A percentile compares a stretch with the other conserved stretches of the same genome.
These are phyloP conservation scores for Cecropterus lyciades DNA, from an alignment of 1,140 invertebrate genomes.

Conservation along the genomic window DNA sequence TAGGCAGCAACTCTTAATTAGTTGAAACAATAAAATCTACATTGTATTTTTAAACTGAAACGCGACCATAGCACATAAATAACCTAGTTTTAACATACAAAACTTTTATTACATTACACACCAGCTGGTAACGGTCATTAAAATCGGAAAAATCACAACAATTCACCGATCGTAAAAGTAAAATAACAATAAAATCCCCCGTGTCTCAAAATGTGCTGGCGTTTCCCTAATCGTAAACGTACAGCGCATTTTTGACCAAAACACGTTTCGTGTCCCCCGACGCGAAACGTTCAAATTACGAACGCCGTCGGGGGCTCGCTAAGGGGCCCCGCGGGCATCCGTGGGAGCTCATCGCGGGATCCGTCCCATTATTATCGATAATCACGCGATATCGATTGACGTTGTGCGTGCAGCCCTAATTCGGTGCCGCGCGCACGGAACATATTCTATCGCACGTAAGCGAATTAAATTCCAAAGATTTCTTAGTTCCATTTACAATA, in stretches of 20 bases:
- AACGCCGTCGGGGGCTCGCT: conserved; percentile 47
- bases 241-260: conserved; percentile 31
- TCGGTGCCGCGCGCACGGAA: conserved; percentile 46
- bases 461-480: conserved; percentile 16
- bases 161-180: no score
- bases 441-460: conserved; percentile 14
- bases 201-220: not conserved
- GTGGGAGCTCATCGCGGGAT: conserved; percentile 46
- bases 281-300: conserved; percentile 37
- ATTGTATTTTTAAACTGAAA: no score
- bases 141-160: no score
- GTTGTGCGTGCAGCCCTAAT: conserved; percentile 75
- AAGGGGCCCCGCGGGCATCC: conserved; percentile 41
- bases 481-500: not conserved
- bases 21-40: no score
- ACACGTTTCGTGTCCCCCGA: conserved; percentile 43
- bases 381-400: conserved; percentile 79
- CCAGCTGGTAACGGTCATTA: no score
- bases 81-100: no score
- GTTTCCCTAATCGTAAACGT: not conserved
- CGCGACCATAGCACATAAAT: no score
- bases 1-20: no score
- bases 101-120: no score
- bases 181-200: no score
- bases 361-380: conserved; percentile 73